phyloP scores from a whole-genome alignment of 2,797 vertebrate species.

The Coregonus ussuriensis region DNA sequence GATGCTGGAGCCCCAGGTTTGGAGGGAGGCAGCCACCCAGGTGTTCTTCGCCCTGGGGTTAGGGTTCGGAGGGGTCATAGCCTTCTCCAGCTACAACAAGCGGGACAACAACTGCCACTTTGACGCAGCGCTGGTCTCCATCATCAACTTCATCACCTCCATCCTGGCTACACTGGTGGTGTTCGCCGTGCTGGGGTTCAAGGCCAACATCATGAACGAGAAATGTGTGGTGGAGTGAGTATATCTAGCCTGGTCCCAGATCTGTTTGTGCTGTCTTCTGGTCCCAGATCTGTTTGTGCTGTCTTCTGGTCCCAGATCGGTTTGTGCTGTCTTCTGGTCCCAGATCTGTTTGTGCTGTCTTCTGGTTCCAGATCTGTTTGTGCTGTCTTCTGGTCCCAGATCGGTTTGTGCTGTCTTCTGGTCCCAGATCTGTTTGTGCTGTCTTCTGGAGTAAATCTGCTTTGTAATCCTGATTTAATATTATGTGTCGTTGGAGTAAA shows the following conservation, averaged over 20 bases:
- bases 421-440: neutral
- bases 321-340: too few relatives aligned
- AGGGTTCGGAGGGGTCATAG: conserved; percentile 96
- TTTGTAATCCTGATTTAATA: too few relatives aligned
- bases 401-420: neutral
- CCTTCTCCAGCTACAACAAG: conserved; percentile 99
- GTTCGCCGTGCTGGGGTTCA: conserved; percentile 97
- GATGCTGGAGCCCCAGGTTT: conserved; percentile 97
- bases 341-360: neutral
- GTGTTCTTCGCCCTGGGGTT: conserved; percentile 96
- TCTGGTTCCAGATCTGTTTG: neutral
- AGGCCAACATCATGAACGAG: conserved; percentile 98
- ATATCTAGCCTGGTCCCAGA: neutral
- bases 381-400: neutral
- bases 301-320: neutral
- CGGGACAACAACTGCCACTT: conserved; percentile 99
- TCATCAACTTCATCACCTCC: conserved; percentile 96
- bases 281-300: neutral
- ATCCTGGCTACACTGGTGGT: conserved; percentile 95
- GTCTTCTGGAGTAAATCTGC: too few relatives aligned
- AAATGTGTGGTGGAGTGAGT: conserved; percentile 98
- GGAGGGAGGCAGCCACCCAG: conserved; percentile 96
- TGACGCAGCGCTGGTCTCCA: conserved; percentile 89
- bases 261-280: neutral
- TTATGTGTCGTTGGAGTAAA: too few relatives aligned